Evolutionary conservation across 2,113 vertebrate genomes (phyloP).

Genomic region (Nettapus auritus): DNA sequence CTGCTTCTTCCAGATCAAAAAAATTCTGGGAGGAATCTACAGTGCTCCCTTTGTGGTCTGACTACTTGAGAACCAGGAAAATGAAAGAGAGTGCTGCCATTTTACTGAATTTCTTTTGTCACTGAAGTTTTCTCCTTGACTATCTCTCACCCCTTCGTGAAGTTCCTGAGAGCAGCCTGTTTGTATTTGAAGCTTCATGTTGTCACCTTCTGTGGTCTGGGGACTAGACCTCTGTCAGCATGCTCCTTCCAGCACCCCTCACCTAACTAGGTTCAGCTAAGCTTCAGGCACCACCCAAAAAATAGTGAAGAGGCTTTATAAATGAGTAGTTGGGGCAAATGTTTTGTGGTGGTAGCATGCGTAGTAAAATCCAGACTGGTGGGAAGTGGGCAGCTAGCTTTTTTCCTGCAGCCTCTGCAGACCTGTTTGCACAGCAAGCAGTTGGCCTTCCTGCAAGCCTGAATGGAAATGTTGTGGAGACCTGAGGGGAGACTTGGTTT

Average conservation of each 20-base stretch:
- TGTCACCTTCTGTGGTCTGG: rapidly evolving
- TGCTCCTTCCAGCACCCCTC: background rate
- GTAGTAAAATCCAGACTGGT: background rate
- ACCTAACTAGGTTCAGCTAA: background rate
- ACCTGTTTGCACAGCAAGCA: background rate
- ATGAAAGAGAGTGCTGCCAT: background rate
- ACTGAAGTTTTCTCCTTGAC: background rate
- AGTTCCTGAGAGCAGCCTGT: background rate
- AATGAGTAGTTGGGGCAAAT: background rate
- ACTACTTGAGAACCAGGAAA: background rate
- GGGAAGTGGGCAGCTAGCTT: background rate
- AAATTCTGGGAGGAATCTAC: background rate
- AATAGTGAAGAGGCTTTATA: background rate
- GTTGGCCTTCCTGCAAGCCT: background rate
- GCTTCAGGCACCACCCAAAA: background rate
- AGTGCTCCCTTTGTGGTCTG: background rate
- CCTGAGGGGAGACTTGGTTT: background rate
- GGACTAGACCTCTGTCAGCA: rapidly evolving
- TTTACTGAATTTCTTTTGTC: background rate
- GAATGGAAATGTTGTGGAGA: background rate
- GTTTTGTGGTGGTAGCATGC: rapidly evolving
- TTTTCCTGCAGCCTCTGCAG: background rate
- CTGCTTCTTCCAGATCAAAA: background rate
- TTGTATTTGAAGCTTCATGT: background rate
- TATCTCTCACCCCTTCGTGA: background rate